A percentile compares a stretch with the other conserved stretches of the same genome.
phyloP scores from a whole-genome alignment of 2,797 vertebrate species.

The Sparidentex hasta region DNA sequence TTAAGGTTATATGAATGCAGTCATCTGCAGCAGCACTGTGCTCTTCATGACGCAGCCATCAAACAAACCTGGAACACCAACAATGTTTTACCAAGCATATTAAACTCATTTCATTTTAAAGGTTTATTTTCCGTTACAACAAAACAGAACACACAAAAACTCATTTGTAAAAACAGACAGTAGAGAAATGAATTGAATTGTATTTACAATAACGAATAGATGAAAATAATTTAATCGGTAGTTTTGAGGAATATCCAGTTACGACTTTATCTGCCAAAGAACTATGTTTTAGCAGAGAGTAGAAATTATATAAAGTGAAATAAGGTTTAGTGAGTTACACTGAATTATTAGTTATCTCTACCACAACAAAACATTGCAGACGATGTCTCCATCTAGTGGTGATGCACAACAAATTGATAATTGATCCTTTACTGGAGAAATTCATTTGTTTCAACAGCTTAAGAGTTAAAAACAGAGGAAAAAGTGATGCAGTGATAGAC shows the following conservation, averaged over 20 bases:
- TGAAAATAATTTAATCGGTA: not conserved
- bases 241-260: slow-evolving; percentile 46
- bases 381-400: slow-evolving; percentile 20
- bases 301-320: not conserved
- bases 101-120: not conserved
- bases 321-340: not conserved
- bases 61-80: too few relatives aligned
- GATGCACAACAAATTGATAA: not conserved
- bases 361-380: not conserved
- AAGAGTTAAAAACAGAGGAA: too few relatives aligned
- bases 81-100: too few relatives aligned
- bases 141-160: not conserved
- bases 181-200: not conserved
- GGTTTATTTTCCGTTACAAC: too few relatives aligned
- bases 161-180: not conserved
- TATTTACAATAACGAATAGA: too few relatives aligned
- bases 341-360: not conserved
- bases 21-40: too few relatives aligned
- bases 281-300: not conserved
- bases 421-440: too few relatives aligned
- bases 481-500: too few relatives aligned
- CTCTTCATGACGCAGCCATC: too few relatives aligned
- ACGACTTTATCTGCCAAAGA: slow-evolving; percentile 10
- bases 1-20: too few relatives aligned
- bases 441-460: too few relatives aligned